phyloP scores from a whole-genome alignment of 2,797 vertebrate species.

The Melanotaenia nigrans region DNA sequence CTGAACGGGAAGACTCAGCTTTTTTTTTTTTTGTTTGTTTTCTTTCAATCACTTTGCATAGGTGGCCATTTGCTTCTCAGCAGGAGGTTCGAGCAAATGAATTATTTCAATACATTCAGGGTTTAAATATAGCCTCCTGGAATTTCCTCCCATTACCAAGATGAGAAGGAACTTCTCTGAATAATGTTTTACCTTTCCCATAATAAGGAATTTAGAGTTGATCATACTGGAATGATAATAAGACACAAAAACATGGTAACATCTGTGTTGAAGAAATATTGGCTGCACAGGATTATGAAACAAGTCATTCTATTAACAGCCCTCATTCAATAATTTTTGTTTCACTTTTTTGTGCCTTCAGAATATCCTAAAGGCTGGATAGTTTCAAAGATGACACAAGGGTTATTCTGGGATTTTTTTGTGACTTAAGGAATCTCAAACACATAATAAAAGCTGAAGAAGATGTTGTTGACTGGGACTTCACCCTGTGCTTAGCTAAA shows the following conservation, averaged over 20 bases:
- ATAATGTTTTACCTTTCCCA: background rate
- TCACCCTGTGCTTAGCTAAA: background rate
- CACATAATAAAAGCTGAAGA: background rate
- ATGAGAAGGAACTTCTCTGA: slow-evolving; percentile 14
- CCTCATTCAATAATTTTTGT: too few species aligned
- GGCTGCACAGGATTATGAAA: too few species aligned
- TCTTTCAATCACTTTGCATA: too few species aligned
- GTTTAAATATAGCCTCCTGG: slow-evolving; percentile 25
- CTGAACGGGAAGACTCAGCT: too few species aligned
- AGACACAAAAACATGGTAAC: too few species aligned
- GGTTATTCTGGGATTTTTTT: background rate
- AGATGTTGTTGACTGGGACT: background rate
- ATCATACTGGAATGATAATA: background rate
- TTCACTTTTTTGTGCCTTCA: background rate
- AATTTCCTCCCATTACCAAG: slow-evolving; percentile 19
- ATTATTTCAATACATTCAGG: slow-evolving; percentile 3
- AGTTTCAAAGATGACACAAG: background rate
- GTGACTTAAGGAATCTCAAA: background rate
- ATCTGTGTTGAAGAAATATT: too few species aligned
- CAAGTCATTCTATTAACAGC: too few species aligned
- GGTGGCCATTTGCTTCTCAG: too few species aligned
- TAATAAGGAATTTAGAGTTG: background rate
- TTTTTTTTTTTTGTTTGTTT: too few species aligned
- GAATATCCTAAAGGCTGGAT: background rate
- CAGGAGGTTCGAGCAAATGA: slow-evolving; percentile 17